Evolutionary conservation across 2,888 invertebrate species (phyloP).

Genomic region (Caenorhabditis sp.): DNA sequence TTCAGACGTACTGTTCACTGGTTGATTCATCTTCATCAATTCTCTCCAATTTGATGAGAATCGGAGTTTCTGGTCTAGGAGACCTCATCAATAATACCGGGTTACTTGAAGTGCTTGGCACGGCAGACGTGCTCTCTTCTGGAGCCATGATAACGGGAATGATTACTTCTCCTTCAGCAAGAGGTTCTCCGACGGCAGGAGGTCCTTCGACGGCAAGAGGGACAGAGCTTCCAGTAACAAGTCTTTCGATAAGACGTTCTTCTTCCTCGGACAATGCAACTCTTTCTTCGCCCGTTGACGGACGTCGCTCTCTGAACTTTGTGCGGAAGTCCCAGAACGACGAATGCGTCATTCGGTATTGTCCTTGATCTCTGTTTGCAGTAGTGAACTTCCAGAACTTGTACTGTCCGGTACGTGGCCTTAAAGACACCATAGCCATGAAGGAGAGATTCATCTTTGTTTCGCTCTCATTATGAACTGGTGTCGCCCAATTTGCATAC

Average conservation of each 20-base stretch:
- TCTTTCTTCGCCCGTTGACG: slow-evolving; percentile 35
- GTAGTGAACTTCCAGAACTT: slow-evolving; percentile 67
- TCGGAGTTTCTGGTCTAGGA: slow-evolving; percentile 36
- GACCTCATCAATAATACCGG: slow-evolving; percentile 44
- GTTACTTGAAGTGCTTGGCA: slow-evolving; percentile 10
- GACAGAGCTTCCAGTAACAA: slow-evolving; percentile 7
- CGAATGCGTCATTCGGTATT: slow-evolving; percentile 79
- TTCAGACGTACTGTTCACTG: not conserved
- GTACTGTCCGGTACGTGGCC: slow-evolving; percentile 63
- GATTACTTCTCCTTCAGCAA: not conserved
- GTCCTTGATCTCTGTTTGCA: slow-evolving; percentile 64
- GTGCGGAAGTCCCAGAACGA: slow-evolving; percentile 76
- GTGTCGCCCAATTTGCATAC: slow-evolving; percentile 91
- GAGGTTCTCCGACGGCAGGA: too few relatives aligned
- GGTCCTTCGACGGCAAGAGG: not conserved
- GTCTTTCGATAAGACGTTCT: slow-evolving; percentile 37
- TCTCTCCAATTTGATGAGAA: not conserved
- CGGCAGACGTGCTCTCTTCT: not conserved
- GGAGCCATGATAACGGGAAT: slow-evolving; percentile 16
- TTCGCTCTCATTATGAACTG: slow-evolving; percentile 63
- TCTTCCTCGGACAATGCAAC: slow-evolving; percentile 32
- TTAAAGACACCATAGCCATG: slow-evolving; percentile 70
- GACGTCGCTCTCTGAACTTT: slow-evolving; percentile 38
- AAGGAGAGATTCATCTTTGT: slow-evolving; percentile 72
- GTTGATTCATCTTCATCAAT: not conserved